Evolutionary conservation across 2,113 vertebrate species (phyloP).

Genomic region (human (Homo sapiens)): DNA sequence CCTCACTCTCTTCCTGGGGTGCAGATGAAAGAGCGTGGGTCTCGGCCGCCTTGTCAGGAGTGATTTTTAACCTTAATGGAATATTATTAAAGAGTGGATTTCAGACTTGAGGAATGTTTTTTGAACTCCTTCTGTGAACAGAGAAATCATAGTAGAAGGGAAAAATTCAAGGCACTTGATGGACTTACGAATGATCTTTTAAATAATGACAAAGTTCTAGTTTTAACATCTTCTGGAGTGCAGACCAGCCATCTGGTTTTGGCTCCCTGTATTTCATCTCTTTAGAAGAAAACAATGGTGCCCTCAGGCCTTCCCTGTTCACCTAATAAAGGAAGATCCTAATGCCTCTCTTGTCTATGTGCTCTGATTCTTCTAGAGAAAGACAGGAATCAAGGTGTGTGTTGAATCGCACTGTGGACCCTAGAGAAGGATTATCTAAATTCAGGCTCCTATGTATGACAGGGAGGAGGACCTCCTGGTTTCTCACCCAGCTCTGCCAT

Average conservation of each 20-base stretch:
- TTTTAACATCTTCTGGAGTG: neutral
- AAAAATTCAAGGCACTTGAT: neutral
- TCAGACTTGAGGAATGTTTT: slow-evolving; percentile 67
- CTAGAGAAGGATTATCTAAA: neutral
- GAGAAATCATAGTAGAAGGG: neutral
- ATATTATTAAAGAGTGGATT: slow-evolving; percentile 71
- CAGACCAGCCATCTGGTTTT: neutral
- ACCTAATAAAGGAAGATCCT: neutral
- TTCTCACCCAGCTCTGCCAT: neutral
- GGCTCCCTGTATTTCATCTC: neutral
- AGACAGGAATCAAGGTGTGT: neutral
- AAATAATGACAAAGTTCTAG: neutral
- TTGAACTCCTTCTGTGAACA: slow-evolving; percentile 63
- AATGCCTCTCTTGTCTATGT: neutral
- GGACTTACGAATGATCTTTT: neutral
- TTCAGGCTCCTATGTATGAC: neutral
- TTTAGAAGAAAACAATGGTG: neutral
- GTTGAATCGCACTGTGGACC: neutral
- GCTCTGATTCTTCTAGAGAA: neutral
- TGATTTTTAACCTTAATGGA: slow-evolving; percentile 68
- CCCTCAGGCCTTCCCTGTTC: neutral
- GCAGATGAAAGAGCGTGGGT: slow-evolving; percentile 73
- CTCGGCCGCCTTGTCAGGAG: slow-evolving; percentile 60
- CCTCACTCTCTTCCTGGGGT: slow-evolving; percentile 56
- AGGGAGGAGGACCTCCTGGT: neutral